Evolutionary conservation across 2,113 vertebrate species (phyloP).

Genomic region (Puma concolor): DNA sequence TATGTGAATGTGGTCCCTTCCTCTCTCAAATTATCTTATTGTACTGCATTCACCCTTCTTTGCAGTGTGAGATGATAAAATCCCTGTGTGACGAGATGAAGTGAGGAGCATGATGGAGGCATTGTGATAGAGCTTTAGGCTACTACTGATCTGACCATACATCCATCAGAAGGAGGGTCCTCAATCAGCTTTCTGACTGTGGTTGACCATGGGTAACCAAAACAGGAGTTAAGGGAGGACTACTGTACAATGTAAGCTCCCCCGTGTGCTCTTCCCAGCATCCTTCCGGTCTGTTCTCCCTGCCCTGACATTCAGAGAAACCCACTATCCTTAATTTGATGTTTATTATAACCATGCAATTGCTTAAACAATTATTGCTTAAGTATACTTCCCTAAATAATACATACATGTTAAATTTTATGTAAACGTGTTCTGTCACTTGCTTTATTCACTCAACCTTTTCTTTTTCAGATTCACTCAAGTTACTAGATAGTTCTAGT

Average conservation of each 20-base stretch:
- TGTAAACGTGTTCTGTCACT: conserved; percentile 27
- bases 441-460: conserved; percentile 7
- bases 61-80: no score
- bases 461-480: conserved; percentile 31
- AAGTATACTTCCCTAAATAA: not conserved
- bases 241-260: not conserved
- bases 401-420: conserved; percentile 9
- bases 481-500: not conserved
- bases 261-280: not conserved
- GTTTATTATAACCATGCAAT: not conserved
- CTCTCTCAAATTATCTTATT: no score
- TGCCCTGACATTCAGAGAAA: not conserved
- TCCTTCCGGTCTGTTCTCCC: not conserved
- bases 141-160: no score
- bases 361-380: not conserved
- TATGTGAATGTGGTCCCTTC: no score
- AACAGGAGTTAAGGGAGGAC: no score
- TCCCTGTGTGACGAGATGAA: no score
- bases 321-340: not conserved
- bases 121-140: no score
- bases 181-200: no score
- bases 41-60: no score
- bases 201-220: no score
- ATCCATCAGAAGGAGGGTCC: no score
- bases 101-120: no score